Conservation (phyloP, 92 coral and sea anemone species). For the Meandrina meandrites region DNA sequence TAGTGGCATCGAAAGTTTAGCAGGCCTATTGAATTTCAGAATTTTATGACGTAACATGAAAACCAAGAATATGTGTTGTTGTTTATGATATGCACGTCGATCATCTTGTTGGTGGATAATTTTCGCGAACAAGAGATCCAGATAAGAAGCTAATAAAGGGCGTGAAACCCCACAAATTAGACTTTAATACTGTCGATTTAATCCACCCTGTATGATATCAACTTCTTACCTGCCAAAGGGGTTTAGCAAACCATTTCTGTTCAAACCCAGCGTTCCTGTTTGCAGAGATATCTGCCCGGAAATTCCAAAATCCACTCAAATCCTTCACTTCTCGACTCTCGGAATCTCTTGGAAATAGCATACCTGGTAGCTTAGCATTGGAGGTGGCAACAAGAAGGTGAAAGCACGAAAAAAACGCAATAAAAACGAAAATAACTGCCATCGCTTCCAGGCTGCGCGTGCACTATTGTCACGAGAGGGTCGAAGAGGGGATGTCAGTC, state of each 20-base stretch:
- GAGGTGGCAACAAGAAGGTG: neutral
- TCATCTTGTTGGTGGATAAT: too few relatives aligned
- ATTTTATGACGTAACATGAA: too few relatives aligned
- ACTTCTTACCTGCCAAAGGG: constrained; percentile 72
- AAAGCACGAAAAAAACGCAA: neutral
- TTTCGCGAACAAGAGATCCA: neutral
- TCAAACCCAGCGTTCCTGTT: constrained; percentile 80
- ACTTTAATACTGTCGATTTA: neutral
- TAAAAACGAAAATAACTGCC: neutral
- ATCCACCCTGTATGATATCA: neutral
- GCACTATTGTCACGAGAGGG: constrained; percentile 6
- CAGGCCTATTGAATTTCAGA: too few relatives aligned
- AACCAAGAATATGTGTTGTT: too few relatives aligned
- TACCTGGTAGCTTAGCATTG: constrained; percentile 57
- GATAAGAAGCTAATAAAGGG: neutral
- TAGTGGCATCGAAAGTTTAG: too few relatives aligned
- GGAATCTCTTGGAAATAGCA: constrained; percentile 89
- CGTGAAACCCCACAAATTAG: neutral
- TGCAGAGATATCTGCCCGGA: constrained; percentile 80
- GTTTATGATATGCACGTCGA: too few relatives aligned
- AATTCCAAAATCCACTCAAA: constrained; percentile 87
- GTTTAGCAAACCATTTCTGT: constrained; percentile 70
- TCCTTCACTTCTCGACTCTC: constrained; percentile 95
- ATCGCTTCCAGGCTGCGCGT: constrained; percentile 4
- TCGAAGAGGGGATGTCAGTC: neutral